A percentile compares a stretch with the other conserved stretches of the same genome.
phyloP scores from a whole-genome alignment of 2,797 vertebrate species.

The Aselliscus stoliczkanus region DNA sequence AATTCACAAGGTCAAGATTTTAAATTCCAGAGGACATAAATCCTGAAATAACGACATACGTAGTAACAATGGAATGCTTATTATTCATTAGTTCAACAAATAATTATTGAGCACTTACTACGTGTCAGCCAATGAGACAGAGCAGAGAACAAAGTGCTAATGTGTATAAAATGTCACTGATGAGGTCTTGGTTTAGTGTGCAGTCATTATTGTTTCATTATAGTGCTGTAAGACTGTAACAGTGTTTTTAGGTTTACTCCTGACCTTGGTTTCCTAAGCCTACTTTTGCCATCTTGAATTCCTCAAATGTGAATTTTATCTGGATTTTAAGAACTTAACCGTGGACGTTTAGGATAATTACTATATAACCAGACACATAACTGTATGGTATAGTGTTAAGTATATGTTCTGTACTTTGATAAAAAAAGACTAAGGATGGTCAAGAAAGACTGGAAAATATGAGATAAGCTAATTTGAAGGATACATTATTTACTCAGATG shows the following conservation, averaged over 20 bases:
- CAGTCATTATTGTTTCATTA: background rate
- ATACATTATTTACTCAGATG: background rate
- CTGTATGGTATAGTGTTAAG: background rate
- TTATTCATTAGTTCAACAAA: background rate
- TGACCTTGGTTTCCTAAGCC: background rate
- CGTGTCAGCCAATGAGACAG: background rate
- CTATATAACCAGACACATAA: background rate
- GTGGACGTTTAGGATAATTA: background rate
- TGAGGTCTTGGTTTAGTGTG: background rate
- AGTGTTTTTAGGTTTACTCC: background rate
- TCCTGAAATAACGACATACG: background rate
- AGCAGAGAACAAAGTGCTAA: background rate
- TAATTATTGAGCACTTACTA: background rate
- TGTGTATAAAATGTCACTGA: background rate
- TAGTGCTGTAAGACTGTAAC: background rate
- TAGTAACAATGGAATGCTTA: background rate
- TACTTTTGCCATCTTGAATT: conserved; percentile 6
- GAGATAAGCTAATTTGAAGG: background rate
- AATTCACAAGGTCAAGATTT: background rate
- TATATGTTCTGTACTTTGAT: background rate
- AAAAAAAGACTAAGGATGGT: background rate
- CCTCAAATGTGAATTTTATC: background rate
- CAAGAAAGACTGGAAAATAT: background rate
- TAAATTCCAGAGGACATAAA: background rate
- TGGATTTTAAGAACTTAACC: background rate